phyloP scores from a whole-genome alignment of 1,140 invertebrate species.

The Nasonia giraulti region DNA sequence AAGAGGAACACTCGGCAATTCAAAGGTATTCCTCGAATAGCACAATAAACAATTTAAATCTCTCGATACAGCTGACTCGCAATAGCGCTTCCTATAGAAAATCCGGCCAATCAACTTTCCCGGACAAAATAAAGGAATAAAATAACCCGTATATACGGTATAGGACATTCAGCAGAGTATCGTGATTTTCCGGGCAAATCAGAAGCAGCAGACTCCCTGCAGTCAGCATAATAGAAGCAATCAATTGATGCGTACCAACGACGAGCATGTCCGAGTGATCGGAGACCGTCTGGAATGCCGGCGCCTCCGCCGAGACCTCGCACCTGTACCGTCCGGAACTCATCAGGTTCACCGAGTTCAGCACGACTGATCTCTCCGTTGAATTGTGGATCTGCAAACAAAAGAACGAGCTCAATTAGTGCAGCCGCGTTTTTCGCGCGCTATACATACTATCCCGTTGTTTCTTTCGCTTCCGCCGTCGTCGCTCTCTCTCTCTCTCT shows the following conservation, averaged over 20 bases:
- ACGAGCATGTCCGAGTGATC: slow-evolving; percentile 85
- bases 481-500: no score
- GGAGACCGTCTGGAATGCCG: slow-evolving; percentile 85
- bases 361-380: slow-evolving; percentile 82
- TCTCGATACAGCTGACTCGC: no score
- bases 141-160: no score
- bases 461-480: background rate
- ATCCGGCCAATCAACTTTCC: no score
- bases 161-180: no score
- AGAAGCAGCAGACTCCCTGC: no score
- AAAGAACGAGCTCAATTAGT: slow-evolving; percentile 52
- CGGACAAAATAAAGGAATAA: no score
- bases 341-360: slow-evolving; percentile 84
- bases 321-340: slow-evolving; percentile 88
- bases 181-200: no score
- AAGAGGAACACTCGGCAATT: no score
- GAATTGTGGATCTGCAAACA: slow-evolving; percentile 83
- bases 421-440: background rate
- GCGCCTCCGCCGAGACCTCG: slow-evolving; percentile 89
- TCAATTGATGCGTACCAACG: slow-evolving; percentile 79
- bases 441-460: background rate
- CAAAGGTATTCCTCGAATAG: no score
- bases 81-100: no score
- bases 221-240: background rate
- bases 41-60: no score